Base-by-base conservation (phyloP, 2,888 invertebrate species). In the Xylota segnis region DNA sequence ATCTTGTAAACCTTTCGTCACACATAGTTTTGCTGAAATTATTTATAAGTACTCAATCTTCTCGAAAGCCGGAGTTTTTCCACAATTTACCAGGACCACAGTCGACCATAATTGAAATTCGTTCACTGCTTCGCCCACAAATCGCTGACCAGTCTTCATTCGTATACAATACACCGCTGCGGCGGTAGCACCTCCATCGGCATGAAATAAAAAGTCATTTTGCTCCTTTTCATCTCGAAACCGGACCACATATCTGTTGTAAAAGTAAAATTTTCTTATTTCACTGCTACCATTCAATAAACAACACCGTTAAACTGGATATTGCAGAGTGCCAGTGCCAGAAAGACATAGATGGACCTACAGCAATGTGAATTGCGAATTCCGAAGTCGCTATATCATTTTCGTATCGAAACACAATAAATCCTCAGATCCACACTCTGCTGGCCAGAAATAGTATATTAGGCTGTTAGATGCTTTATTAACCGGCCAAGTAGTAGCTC, bases 381-480 rank as follows among this genome's bases (percentile, higher is more conserved):
- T 66, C 71, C 86, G 72, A 58, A 75, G 72, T 77, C 50, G 61
- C 75, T 82, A 72, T 72, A 84, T 84, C 81, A 84, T 84, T 81
- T 81, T 81, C 47, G 81, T 76, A 86, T 72, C 71, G 71, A 76
- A 76, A 68, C 82, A 86, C 77, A 82, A 82, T 86, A 86, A 86
- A 86, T 86, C 72, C 61, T 77, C 68, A 54, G 76, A 71, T 81
- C 76, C 82, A 82, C 82, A 82, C 76, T 61, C 9, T 58, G 61
- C 9, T 58, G 61, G 65, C 75, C 58, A 66, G 76, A 76, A 82
- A 81, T 61, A 23, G 23, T 23, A 78, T 72, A 82, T 82, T 82
- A 86, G 79, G 86, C 82, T 63, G 86, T 86, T 86, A 72, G 86
- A 86, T 86, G 61, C 82, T 86, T 82, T 82, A 86, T 86, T 82